Base-by-base conservation (phyloP, 1,140 invertebrate genomes). In the Drosophila virilis region DNA sequence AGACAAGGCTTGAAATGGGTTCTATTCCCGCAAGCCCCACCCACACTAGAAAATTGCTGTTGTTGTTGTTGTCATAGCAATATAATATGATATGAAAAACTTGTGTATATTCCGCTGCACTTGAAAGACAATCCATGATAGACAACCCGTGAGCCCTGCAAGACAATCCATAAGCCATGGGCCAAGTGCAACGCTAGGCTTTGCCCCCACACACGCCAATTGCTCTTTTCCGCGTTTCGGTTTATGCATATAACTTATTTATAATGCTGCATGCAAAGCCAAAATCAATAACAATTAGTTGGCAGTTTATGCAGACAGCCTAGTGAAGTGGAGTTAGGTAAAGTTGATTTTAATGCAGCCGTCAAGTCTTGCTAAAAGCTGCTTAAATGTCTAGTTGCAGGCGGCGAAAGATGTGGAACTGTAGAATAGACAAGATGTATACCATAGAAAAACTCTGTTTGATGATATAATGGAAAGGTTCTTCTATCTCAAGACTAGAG, bases 251-350 rank as follows among this genome's bases (percentile, higher is more conserved):
- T 60, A n/a, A 13, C 15, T 62, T 54, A 52, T 40, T 55, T 38
- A 62, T 32, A 52, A 48, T 46, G 46, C 61, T 42, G 28, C 71
- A 74, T 74, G 71, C 58, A 70, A 64, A 74, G 58, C 40, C 46
- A 51, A 74, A 74, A 70, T 74, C 72, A 64, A 74, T 74, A 74
- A 64, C 67, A 74, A 64, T 74, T 74, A 64, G 65, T 69, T 69
- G 66, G 42, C 66, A 74, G 61, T 50, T 57, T 61, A 55, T 61
- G 57, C 57, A 55, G 64, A 9, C 37, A 28, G 5, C 9, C 6
- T 32, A 17, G 13, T 54, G 57, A 28, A 46, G 55, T 48, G 32
- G 60, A 9, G n/a, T 15, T 33, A 15, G 46, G 38, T 67, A 59
- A 33, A 52, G 54, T 59, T 50, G 35, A 60, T 73, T 73, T 59